Evolutionary conservation across 2,888 invertebrate genomes (phyloP).

Genomic region (Cataglyphis cursor): DNA sequence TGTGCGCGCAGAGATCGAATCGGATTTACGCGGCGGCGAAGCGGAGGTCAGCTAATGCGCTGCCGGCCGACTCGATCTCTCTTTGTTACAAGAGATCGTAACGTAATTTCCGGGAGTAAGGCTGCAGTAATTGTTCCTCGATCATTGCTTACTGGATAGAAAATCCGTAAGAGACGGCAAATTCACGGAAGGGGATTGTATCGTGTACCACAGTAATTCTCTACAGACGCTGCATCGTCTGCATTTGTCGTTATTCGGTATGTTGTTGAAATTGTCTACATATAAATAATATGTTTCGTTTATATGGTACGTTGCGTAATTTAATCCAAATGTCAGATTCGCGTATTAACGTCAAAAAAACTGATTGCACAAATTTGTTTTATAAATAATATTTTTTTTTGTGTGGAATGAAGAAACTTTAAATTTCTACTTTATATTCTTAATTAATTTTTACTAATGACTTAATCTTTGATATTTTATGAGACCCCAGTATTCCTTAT

Average conservation of each 20-base stretch:
- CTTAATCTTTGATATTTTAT: background rate
- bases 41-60: conserved; percentile 69
- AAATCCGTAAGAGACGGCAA: conserved; percentile 13
- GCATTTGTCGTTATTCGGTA: background rate
- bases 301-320: background rate
- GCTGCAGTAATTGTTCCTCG: conserved; percentile 67
- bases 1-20: conserved; percentile 64
- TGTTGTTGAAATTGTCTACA: background rate
- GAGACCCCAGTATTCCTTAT: background rate
- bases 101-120: conserved; percentile 63
- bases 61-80: conserved; percentile 38
- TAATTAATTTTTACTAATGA: background rate
- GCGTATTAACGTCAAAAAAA: background rate
- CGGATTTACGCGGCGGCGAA: conserved; percentile 65
- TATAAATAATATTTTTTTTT: background rate
- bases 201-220: background rate
- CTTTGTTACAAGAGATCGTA: conserved; percentile 66
- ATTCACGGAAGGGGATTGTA: conserved; percentile 2
- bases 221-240: background rate
- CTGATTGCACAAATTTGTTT: background rate
- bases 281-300: background rate
- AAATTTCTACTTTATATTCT: background rate
- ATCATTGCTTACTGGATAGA: conserved; percentile 43
- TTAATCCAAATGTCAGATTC: background rate
- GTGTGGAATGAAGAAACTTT: background rate